Conservation (phyloP, 2,113 vertebrate genomes). For the Apistogramma diplotaenia region DNA sequence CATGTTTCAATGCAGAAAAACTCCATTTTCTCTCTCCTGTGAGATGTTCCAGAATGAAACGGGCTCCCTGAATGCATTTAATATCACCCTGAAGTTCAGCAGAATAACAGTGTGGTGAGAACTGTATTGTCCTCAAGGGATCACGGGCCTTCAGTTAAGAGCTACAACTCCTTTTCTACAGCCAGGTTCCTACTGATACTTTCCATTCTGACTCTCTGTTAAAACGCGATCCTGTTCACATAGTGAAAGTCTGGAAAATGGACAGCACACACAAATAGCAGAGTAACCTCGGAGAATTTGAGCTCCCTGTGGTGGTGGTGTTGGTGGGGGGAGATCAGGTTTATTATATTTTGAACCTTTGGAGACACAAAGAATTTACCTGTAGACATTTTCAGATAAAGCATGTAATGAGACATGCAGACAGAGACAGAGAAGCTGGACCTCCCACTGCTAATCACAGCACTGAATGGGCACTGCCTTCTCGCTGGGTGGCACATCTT, state of each 20-base stretch:
- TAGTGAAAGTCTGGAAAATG: neutral
- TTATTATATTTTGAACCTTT: neutral
- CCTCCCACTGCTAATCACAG: slow-evolving; percentile 57
- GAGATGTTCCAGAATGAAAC: neutral
- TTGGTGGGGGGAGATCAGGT: neutral
- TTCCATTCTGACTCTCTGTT: slow-evolving; percentile 48
- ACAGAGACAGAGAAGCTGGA: slow-evolving; percentile 9
- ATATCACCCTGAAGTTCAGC: slow-evolving; percentile 35
- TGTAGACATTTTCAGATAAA: neutral
- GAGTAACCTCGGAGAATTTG: neutral
- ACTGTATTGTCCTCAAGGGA: slow-evolving; percentile 49
- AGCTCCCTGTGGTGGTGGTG: neutral
- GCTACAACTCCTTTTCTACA: slow-evolving; percentile 27
- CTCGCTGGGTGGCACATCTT: slow-evolving; percentile 59
- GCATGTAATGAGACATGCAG: neutral
- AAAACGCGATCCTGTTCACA: slow-evolving; percentile 35
- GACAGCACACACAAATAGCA: neutral
- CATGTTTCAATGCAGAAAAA: neutral
- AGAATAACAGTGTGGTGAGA: slow-evolving; percentile 53
- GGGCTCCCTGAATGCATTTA: slow-evolving; percentile 32
- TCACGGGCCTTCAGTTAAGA: slow-evolving; percentile 26
- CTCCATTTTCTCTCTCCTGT: neutral
- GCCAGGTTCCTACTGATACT: slow-evolving; percentile 52
- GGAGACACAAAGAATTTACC: neutral
- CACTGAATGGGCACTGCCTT: slow-evolving; percentile 49